Evolutionary conservation across 2,797 vertebrate species (phyloP), one percentile per base, ranked within the genome.

Genomic region (Zenarchopterus dispar): DNA sequence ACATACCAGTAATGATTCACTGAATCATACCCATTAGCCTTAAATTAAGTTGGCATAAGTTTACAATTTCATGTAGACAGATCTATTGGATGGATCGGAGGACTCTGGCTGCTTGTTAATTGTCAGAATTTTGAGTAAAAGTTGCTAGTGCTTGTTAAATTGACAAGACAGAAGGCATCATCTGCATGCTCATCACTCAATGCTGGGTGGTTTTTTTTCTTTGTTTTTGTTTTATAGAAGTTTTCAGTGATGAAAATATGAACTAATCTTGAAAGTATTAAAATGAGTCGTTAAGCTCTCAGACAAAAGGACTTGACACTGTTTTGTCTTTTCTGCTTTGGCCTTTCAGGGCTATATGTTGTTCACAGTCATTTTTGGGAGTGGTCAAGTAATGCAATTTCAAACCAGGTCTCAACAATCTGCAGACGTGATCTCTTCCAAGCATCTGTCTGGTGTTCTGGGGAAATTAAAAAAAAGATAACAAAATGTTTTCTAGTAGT

Each of bases 21-120:
- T 64, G 44, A 28, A 75, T 70, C 19, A 75, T 51, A 41, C 19
- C 47, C 19, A 54, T 33, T 43, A 13, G 26, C 15, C 8, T 26
- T 21, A 39, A 52, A 28, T n/a, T 57, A 36, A 52, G 36, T 55
- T 33, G 46, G 39, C 3, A 46, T 18, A 31, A 42, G 3, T 64
- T 26, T 60, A 44, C 8, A 48, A 7, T 53, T 54, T 56, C 11
- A 44, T 23, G 15, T 19, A 36, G 41, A 10, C 28, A 1, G 4
- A 54, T 42, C 8, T 28, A 47, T 0, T 8, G 16, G 19, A 18
- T 39, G 8, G 19, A 62, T 24, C 61, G 51, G 58, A 50, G 24
- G 24, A 28, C 4, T 6, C 8, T 11, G 15, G 6, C 8, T 41
- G 26, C 21, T 16, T 46, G 9, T 17, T 55, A 36, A 43, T 41